A percentile compares a stretch with the other conserved stretches of the same genome.
Conservation (phyloP, 2,113 vertebrate genomes). For the rabbit (Oryctolagus cuniculus) region DNA sequence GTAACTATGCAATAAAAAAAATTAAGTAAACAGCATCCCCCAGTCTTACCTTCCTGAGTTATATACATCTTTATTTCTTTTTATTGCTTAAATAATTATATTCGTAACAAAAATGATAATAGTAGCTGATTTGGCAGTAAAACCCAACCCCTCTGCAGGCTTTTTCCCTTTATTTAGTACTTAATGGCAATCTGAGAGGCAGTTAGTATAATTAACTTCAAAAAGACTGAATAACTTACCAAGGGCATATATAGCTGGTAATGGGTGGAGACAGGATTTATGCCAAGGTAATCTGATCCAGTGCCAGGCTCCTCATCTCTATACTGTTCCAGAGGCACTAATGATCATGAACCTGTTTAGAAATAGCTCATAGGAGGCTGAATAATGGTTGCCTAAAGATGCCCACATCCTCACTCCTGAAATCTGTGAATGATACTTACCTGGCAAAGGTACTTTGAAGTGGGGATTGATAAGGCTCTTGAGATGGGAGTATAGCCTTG, state of each 20-base stretch:
- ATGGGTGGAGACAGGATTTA: neutral
- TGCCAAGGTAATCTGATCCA: neutral
- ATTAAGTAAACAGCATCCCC: neutral
- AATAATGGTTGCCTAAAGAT: neutral
- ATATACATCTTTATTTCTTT: neutral
- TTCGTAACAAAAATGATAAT: neutral
- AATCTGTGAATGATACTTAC: constrained; percentile 13
- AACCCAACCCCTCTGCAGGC: neutral
- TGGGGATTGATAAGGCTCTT: constrained; percentile 31
- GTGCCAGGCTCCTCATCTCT: neutral
- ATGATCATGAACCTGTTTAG: neutral
- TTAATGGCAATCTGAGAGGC: neutral
- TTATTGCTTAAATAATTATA: neutral
- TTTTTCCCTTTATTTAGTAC: neutral
- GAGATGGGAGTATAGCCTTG: neutral
- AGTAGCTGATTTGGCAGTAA: neutral
- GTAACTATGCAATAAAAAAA: neutral
- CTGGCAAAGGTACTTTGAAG: neutral
- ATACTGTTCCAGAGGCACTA: neutral
- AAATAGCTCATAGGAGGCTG: neutral
- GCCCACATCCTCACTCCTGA: neutral
- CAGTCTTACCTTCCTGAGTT: neutral
- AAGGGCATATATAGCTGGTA: neutral
- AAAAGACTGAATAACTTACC: neutral
- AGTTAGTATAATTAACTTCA: neutral